A percentile compares a stretch with the other conserved stretches of the same genome.
These are phyloP conservation scores for Tamias sibiricus DNA, from an alignment of 2,113 vertebrate species.

Conservation along the genomic window DNA sequence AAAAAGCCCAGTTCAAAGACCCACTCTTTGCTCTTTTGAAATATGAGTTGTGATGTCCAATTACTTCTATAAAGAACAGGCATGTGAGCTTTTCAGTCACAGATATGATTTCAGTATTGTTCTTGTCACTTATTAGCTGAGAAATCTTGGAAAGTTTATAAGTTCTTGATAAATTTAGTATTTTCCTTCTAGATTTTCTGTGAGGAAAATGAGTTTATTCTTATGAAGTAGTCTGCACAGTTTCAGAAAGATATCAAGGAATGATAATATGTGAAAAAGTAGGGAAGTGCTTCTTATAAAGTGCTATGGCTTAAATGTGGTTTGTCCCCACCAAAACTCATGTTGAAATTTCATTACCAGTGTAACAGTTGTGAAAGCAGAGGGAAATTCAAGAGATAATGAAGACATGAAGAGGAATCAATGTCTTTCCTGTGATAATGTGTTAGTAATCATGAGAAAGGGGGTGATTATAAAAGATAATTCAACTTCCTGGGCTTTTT, in stretches of 20 bases:
- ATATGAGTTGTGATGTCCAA: background rate
- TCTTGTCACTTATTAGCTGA: background rate
- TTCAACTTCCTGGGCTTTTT: background rate
- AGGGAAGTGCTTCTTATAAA: background rate
- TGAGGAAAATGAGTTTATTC: conserved; percentile 8
- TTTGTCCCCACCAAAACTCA: background rate
- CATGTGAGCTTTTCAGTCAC: background rate
- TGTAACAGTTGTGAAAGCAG: background rate
- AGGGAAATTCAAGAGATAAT: too few relatives aligned
- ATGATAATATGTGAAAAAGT: background rate
- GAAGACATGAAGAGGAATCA: background rate
- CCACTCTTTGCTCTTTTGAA: background rate
- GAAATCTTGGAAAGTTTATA: background rate
- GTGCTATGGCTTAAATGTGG: too few relatives aligned
- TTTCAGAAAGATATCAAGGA: conserved; percentile 22
- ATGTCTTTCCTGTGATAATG: background rate
- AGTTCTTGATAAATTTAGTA: conserved; percentile 25
- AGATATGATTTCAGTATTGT: background rate
- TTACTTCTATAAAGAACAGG: background rate
- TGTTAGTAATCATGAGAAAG: background rate
- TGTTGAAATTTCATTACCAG: background rate
- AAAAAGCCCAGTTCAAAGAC: background rate
- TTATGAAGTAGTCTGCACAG: background rate
- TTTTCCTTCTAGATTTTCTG: background rate
- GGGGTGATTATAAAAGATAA: background rate